Percentiles rank a stretch among this genome's conserved stretches.
These are phyloP conservation scores for Oscheius sp. DNA, from an alignment of 2,888 invertebrate genomes.

Conservation along the genomic window DNA sequence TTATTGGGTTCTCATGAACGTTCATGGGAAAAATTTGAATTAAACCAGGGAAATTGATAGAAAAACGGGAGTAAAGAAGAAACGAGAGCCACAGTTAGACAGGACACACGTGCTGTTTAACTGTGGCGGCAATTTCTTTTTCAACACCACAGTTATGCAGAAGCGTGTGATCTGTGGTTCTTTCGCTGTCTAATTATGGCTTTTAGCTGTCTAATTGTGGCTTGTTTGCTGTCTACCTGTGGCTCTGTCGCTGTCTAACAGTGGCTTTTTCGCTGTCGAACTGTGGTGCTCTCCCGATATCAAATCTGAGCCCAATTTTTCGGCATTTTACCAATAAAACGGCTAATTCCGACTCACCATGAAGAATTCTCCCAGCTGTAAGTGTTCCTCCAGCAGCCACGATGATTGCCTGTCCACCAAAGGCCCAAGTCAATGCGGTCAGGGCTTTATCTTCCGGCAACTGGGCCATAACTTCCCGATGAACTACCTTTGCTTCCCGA, in stretches of 20 bases:
- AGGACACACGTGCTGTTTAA: too few relatives aligned
- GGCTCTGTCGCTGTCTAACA: too few relatives aligned
- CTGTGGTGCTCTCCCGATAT: too few relatives aligned
- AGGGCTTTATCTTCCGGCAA: constrained; percentile 73
- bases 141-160: too few relatives aligned
- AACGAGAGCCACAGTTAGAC: neutral
- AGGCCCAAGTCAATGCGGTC: constrained; percentile 96
- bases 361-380: constrained; percentile 82
- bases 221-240: too few relatives aligned
- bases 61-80: neutral
- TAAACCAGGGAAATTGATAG: constrained; percentile 41
- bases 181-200: too few relatives aligned
- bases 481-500: constrained; percentile 42
- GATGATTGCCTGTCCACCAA: constrained; percentile 88
- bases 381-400: constrained; percentile 89
- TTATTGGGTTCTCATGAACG: neutral
- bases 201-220: too few relatives aligned
- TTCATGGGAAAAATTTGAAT: neutral
- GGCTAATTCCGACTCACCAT: constrained; percentile 77
- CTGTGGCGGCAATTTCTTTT: too few relatives aligned
- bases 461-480: constrained; percentile 42
- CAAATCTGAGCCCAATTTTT: too few relatives aligned
- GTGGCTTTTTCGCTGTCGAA: too few relatives aligned
- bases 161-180: too few relatives aligned
- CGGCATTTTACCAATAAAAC: too few relatives aligned